A percentile compares a stretch with the other conserved stretches of the same genome.
These are phyloP conservation scores for Kryptopterus vitreolus DNA, from an alignment of 2,797 vertebrate genomes.

Conservation along the genomic window DNA sequence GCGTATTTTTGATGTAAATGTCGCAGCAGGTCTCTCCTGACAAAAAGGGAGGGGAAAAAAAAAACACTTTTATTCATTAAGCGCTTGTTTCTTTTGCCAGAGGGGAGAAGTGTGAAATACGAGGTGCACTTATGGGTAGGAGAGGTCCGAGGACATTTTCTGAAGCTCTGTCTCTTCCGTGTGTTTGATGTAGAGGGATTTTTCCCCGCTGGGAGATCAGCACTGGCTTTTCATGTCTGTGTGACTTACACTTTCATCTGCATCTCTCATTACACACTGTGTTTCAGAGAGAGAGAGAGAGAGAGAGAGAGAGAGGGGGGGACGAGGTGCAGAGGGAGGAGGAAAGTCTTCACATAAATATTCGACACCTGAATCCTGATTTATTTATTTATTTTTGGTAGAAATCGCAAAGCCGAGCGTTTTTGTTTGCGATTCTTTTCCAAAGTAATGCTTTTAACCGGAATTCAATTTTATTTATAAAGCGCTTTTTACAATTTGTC, in stretches of 20 bases:
- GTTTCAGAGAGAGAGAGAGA: neutral
- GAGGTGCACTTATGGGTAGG: neutral
- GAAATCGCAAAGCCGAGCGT: too few relatives aligned
- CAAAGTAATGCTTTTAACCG: too few relatives aligned
- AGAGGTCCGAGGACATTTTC: neutral
- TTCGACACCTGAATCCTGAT: neutral
- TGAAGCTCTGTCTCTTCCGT: neutral
- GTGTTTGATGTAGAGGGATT: neutral
- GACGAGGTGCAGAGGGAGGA: too few relatives aligned
- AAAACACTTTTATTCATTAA: constrained; percentile 10
- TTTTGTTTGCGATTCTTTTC: too few relatives aligned
- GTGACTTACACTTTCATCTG: neutral
- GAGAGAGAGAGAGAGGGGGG: too few relatives aligned
- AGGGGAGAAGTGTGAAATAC: neutral
- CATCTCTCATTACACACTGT: neutral
- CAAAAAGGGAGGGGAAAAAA: too few relatives aligned
- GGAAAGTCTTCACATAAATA: neutral
- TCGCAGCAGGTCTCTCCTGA: neutral
- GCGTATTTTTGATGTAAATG: neutral
- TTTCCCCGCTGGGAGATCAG: neutral
- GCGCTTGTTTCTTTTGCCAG: neutral
- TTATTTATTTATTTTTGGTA: too few relatives aligned
- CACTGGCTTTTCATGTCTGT: neutral
- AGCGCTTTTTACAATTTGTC: too few relatives aligned
- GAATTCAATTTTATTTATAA: too few relatives aligned